A percentile compares a stretch with the other conserved stretches of the same genome.
Evolutionary conservation across 2,113 vertebrate genomes (phyloP).

Genomic region (Corythaixoides concolor): DNA sequence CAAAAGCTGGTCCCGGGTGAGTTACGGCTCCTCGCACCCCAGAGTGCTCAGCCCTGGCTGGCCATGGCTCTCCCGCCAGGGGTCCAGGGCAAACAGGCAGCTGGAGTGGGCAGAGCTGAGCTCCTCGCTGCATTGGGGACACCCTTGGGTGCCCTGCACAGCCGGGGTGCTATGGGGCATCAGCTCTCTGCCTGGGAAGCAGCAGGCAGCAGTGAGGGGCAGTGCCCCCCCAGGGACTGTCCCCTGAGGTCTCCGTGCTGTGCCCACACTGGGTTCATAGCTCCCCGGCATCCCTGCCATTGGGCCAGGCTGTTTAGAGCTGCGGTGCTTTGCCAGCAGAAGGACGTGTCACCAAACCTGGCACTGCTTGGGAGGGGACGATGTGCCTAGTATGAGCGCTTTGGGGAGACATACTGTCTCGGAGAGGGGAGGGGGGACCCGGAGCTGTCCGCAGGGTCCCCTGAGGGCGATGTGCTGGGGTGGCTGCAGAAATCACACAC

Average conservation of each 20-base stretch:
- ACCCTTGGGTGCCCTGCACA: background rate
- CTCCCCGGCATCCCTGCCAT: background rate
- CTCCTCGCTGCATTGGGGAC: background rate
- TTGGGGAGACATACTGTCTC: rapidly evolving
- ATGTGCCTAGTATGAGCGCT: rapidly evolving
- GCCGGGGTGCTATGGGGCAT: rapidly evolving
- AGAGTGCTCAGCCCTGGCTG: background rate
- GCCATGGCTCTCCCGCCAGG: background rate
- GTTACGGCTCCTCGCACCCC: rapidly evolving
- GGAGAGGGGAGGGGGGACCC: background rate
- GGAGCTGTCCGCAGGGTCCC: background rate
- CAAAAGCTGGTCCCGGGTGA: background rate
- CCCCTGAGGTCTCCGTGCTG: rapidly evolving
- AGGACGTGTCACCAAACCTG: rapidly evolving
- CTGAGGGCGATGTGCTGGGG: rapidly evolving
- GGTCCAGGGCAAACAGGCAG: background rate
- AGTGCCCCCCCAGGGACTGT: too few species aligned
- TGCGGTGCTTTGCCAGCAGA: rapidly evolving
- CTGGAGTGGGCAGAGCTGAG: background rate
- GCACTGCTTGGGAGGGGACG: background rate
- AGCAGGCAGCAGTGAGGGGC: background rate
- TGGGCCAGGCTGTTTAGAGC: rapidly evolving
- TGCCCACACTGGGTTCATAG: rapidly evolving
- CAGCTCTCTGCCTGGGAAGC: background rate
- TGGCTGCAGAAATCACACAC: rapidly evolving